Percentiles rank a stretch among this genome's conserved stretches.
Evolutionary conservation across 2,113 vertebrate species (phyloP).

Genomic region (Hirundichthys speculiger): DNA sequence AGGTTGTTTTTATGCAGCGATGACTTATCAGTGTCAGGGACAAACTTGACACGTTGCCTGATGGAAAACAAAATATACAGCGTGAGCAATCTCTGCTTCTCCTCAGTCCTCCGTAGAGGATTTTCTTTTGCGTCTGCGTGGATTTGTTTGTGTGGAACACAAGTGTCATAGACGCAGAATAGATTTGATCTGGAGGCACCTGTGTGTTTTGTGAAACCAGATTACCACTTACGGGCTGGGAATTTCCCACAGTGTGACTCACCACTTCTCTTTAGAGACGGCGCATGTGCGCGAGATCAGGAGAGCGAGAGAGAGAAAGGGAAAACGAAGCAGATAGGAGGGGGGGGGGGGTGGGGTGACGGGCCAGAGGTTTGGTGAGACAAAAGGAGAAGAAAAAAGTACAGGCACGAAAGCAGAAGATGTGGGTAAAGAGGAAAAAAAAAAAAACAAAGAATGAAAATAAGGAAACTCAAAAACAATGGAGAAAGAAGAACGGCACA

Average conservation of each 20-base stretch:
- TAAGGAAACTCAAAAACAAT: slow-evolving; percentile 24
- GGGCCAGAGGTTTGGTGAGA: too few species aligned
- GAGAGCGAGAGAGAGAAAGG: slow-evolving; percentile 40
- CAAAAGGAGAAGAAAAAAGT: slow-evolving; percentile 15
- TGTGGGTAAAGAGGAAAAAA: slow-evolving; percentile 10
- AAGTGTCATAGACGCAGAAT: slow-evolving; percentile 51
- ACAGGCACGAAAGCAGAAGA: slow-evolving; percentile 14
- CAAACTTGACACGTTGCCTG: slow-evolving; percentile 9
- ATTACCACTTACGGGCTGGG: slow-evolving; percentile 65
- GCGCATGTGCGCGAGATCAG: slow-evolving; percentile 65
- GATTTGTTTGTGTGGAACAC: slow-evolving; percentile 64
- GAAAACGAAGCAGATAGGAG: slow-evolving; percentile 16
- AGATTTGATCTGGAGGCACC: slow-evolving; percentile 67
- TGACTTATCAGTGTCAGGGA: neutral
- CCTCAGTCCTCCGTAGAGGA: slow-evolving; percentile 34
- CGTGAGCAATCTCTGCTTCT: slow-evolving; percentile 24
- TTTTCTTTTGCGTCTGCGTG: slow-evolving; percentile 18
- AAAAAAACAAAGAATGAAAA: slow-evolving; percentile 1
- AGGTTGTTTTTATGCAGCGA: neutral
- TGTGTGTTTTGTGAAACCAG: slow-evolving; percentile 71
- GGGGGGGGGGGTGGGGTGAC: slow-evolving; percentile 28
- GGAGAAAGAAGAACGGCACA: slow-evolving; percentile 4
- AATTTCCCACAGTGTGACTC: slow-evolving; percentile 81
- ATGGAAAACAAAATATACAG: slow-evolving; percentile 39
- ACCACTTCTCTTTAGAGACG: slow-evolving; percentile 44